Base-by-base conservation (phyloP, 2,113 vertebrate genomes). In the Channa maculata region DNA sequence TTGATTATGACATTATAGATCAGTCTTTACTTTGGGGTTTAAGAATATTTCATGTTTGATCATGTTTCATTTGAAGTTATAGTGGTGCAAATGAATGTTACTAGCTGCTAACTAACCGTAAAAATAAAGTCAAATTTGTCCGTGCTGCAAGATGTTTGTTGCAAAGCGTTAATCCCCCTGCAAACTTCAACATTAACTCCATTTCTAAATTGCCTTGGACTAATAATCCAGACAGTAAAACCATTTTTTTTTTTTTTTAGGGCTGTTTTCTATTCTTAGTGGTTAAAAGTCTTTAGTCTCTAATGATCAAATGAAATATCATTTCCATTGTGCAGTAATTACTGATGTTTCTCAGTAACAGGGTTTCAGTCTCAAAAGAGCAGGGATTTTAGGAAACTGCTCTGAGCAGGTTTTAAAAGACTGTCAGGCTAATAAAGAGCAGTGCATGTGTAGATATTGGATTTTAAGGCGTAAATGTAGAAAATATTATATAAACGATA, bases 221-320 rank as follows among this genome's bases (percentile, higher is more conserved):
- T 65, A 33, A 5, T 59, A 72, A 73, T 82, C 70, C 70, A 66
- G 50, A 75, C 71, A 68, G 58, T 74, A 75, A 84, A 15, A 70
- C 33, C 62, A 70, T 75, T 85, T 53, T 34, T 62, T 81, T 81
- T 54, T 49, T 49, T 14, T 49, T 49, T 57, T 24, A 24, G 24
- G 24, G 24, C 24, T 1, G 24, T 24, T 24, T 79, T 70, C 80
- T 58, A 59, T 79, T 85, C 83, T 50, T 64, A 83, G 75, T 71
- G 39, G 69, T 83, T 85, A 81, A 85, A 77, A 75, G 79, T 74
- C 69, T 55, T 48, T 43, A 66, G 78, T 84, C 85, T 88, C 87
- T 68, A 71, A 88, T 83, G 80, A 88, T 79, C 77, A 73, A 57
- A 82, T 86, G 76, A 88, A 88, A 86, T 85, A 86, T 89, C 37